A percentile compares a stretch with the other conserved stretches of the same genome.
Conservation (phyloP, 2,113 vertebrate species). For the Echinops telfairi region DNA sequence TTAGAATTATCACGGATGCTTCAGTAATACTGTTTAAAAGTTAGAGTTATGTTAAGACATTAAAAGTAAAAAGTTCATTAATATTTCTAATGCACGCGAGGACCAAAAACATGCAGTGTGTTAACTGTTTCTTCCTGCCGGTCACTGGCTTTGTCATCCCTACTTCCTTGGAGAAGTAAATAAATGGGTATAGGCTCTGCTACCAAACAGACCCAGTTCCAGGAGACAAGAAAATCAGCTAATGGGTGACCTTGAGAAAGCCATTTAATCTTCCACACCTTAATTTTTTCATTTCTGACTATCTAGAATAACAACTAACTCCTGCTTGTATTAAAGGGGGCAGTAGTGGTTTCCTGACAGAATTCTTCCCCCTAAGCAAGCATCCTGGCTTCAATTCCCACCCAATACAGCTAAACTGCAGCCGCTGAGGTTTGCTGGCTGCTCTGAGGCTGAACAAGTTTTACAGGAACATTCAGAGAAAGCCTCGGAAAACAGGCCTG, state of each 20-base stretch:
- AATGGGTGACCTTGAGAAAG: not conserved
- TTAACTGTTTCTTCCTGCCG: slow-evolving; percentile 6
- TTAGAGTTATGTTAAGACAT: slow-evolving; percentile 77
- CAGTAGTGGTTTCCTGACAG: not conserved
- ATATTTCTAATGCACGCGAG: slow-evolving; percentile 72
- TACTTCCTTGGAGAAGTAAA: not conserved
- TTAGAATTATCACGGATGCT: slow-evolving; percentile 77
- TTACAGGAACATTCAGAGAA: not conserved
- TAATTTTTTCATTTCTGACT: slow-evolving; percentile 24
- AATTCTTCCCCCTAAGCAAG: not conserved
- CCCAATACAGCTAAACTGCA: not conserved
- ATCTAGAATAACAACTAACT: not conserved
- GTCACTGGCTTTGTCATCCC: not conserved
- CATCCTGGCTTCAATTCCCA: not conserved
- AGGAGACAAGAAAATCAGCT: not conserved
- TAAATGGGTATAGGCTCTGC: not conserved
- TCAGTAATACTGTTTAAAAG: slow-evolving; percentile 73
- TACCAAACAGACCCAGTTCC: not conserved
- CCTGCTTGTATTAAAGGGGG: not conserved
- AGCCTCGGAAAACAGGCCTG: not conserved
- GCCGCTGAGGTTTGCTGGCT: not conserved
- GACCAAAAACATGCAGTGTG: not conserved
- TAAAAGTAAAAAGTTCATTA: slow-evolving; percentile 81
- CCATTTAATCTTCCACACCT: not conserved
- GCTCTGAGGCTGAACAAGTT: not conserved